phyloP scores from a whole-genome alignment of 2,888 invertebrate species.

The Anthrax anthrax region DNA sequence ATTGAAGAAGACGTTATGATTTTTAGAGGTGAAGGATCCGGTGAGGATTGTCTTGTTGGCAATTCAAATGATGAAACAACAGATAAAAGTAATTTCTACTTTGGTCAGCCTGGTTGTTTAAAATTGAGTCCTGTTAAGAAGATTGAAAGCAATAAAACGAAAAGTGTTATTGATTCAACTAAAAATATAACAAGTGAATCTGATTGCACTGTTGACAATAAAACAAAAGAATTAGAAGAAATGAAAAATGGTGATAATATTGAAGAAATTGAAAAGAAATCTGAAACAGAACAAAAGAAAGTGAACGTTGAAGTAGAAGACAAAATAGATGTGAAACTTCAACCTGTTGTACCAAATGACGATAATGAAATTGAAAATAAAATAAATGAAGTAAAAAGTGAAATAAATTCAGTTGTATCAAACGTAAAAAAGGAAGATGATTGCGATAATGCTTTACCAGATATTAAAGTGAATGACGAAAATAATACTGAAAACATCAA shows the following conservation, averaged over 20 bases:
- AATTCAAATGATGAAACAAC: conserved; percentile 37
- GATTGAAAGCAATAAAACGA: neutral
- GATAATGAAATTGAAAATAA: too few species aligned
- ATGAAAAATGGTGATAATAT: conserved; percentile 11
- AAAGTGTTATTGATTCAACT: neutral
- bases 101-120: conserved; percentile 35
- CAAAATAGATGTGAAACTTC: neutral
- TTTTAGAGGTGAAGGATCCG: conserved; percentile 54
- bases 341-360: too few species aligned
- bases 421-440: too few species aligned
- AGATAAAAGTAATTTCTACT: conserved; percentile 31
- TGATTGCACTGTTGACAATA: conserved; percentile 10
- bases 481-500: too few species aligned
- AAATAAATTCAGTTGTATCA: too few species aligned
- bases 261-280: conserved; percentile 1
- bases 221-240: neutral
- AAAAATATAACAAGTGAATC: neutral
- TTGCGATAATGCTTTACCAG: too few species aligned
- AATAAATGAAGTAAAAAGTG: too few species aligned
- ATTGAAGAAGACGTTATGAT: conserved; percentile 61
- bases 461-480: too few species aligned
- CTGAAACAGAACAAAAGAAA: neutral
- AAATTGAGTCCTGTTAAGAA: conserved; percentile 30
- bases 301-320: neutral
- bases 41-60: conserved; percentile 55